Conservation (phyloP, 1,140 invertebrate genomes). For the Lepidostoma basale region DNA sequence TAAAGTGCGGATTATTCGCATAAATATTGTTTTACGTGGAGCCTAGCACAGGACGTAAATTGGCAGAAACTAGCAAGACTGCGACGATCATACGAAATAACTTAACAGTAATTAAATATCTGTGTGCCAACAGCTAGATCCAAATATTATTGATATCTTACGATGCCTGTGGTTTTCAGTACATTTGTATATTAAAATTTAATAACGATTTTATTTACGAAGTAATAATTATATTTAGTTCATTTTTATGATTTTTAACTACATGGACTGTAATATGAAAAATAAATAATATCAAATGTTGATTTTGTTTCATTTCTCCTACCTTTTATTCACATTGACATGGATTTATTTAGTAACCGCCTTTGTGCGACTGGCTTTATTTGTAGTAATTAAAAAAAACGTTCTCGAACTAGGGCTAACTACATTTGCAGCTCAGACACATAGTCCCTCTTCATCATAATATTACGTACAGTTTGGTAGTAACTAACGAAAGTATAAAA, state of each 20-base stretch:
- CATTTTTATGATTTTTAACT: constrained; percentile 24
- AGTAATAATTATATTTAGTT: constrained; percentile 1
- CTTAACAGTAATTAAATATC: not conserved
- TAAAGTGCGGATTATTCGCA: no score
- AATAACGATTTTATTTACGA: constrained; percentile 6
- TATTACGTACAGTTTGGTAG: no score
- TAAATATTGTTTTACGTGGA: no score
- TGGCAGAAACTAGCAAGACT: no score
- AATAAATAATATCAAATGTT: constrained; percentile 31
- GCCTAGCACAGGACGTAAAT: no score
- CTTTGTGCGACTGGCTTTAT: no score
- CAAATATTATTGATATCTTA: not conserved
- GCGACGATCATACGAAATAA: not conserved
- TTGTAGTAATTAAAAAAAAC: no score
- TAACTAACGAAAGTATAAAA: no score
- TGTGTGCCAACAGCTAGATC: not conserved
- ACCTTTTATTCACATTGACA: not conserved
- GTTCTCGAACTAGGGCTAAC: no score
- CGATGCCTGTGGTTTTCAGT: constrained; percentile 15
- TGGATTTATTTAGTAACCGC: no score
- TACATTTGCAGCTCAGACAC: no score
- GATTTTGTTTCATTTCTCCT: constrained; percentile 28
- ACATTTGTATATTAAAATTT: constrained; percentile 12
- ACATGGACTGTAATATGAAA: constrained; percentile 28
- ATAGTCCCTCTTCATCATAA: no score